Evolutionary conservation across 2,888 invertebrate species (phyloP), one percentile per base, ranked within the genome.

Genomic region (Copidosoma aretas): DNA sequence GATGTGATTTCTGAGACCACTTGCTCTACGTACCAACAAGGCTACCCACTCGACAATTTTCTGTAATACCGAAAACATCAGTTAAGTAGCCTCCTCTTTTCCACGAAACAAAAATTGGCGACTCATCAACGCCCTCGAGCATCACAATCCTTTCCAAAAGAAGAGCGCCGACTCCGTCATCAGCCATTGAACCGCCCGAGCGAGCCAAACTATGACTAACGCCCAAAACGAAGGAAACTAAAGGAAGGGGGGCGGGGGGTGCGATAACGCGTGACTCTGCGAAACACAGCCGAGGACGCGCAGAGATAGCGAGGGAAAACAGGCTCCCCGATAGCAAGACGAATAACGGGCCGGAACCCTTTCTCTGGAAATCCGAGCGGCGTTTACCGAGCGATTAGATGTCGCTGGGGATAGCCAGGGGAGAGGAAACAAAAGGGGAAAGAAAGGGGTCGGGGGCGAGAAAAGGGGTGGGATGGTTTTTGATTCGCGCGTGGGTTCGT

Each of bases 361-460:
- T 70, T 70, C 57, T 62, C 59, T 1, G 60, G 58, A 71, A 74
- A 74, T 74, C 74, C 68, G 73, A 71, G 72, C 71, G 71, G 65
- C 76, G 73, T 75, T 77, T 76, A 76, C 74, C 60, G 66, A 76
- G 71, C 75, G 77, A 77, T 78, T 77, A 77, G 74, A 77, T 76
- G 79, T 78, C 76, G 73, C 69, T 54, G 61, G 66, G 43, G 43
- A 46, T 46, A 46, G 12, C 43, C 8, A 17, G 21, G 49, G 0
- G 24, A 22, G 49, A 32, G n/a, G 2, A n/a, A 25, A 39, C 15
- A 43, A 32, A 32, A 25, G 21, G 49, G 0, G 24, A 22, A 25
- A 25, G n/a, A 10, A 17, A 24, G 43, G 25, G 22, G 41, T 17
- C 49, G 2, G 43, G 43, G 43, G 17, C 12, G 43, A 12, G 43